Base-by-base conservation (phyloP, 2,888 invertebrate species). In the Epirrhoe alternata region DNA sequence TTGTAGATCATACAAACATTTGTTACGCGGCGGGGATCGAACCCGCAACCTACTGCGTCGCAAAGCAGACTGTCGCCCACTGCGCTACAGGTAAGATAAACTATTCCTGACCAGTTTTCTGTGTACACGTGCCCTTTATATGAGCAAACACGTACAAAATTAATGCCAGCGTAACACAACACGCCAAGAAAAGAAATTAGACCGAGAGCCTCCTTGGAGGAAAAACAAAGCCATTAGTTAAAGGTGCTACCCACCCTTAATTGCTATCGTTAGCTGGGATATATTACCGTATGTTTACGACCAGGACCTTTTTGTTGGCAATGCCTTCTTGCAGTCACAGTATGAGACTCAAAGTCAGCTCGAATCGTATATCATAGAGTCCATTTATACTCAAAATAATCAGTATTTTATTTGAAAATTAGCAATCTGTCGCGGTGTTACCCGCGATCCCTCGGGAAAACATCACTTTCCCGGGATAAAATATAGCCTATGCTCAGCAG, bases 191-290 rank as follows among this genome's bases (percentile, higher is more conserved):
- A 80, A 79, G 80, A 77, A 78, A 81, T 80, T 80, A 81, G 68
- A 74, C 66, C 65, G 70, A 68, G 67, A 67, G 76, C 61, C 67
- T 61, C 50, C 61, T 63, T 65, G 68, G 66, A 66, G 71, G 79
- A 78, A 84, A 87, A 86, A 86, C 86, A 87, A 78, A 74, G 72
- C 81, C 85, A 86, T 88, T 87, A 83, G 79, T 81, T 80, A 77
- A 77, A 84, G 83, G 83, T 83, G 81, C 74, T 62, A 66, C 61
- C 74, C 74, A 76, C 54, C 68, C 80, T 71, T 86, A 86, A 87
- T 88, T 85, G 81, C 81, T 65, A 74, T 80, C 84, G 82, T 84
- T 84, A 83, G 76, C 72, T 65, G 70, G 73, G 75, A 79, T 79
- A 73, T 79, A 74, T 71, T 71, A 70, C 64, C 51, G 73, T 65